Evolutionary conservation across 2,888 invertebrate species (phyloP), one percentile per base, ranked within the genome.

Genomic region (Apotomis turbidana): DNA sequence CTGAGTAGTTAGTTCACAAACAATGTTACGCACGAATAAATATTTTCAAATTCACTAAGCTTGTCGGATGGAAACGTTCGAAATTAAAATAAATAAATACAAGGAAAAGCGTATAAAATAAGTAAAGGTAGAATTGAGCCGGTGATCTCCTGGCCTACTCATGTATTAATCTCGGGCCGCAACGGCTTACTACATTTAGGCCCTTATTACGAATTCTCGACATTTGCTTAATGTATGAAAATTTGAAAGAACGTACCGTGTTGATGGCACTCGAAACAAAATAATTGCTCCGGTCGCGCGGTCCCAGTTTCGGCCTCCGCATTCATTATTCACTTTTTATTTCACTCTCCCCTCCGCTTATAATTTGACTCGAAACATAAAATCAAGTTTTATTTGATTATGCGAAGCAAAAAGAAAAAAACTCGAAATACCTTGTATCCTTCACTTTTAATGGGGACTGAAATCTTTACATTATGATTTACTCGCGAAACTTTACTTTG

Each of bases 291-390:
- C 91, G 90, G 91, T 90, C 90, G 89, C 90, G 87, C 87, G 90
- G 90, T 88, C 90, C 88, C 85, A 85, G 90, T 87, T 89, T 91
- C 86, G 90, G 90, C 88, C 90, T 88, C 88, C 86, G 87, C 91
- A 91, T 92, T 92, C 91, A 92, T 93, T 93, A 93, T 93, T 93
- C 92, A 92, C 92, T 91, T 93, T 92, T 91, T 91, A 91, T 92
- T 93, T 90, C 86, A 81, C 87, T 89, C 89, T 88, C 91, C 90
- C 89, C 89, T 90, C 85, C 86, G 89, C 90, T 92, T 93, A 91
- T 92, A 92, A 93, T 93, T 92, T 93, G 91, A 91, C 90, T 92
- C 85, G 89, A 90, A 93, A 92, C 91, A 92, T 92, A 92, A 92
- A 93, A 93, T 93, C 91, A 91, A 91, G 91, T 93, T 93, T 91